Evolutionary conservation across 1,140 invertebrate genomes (phyloP).

Genomic region (Platyscapa corneri): DNA sequence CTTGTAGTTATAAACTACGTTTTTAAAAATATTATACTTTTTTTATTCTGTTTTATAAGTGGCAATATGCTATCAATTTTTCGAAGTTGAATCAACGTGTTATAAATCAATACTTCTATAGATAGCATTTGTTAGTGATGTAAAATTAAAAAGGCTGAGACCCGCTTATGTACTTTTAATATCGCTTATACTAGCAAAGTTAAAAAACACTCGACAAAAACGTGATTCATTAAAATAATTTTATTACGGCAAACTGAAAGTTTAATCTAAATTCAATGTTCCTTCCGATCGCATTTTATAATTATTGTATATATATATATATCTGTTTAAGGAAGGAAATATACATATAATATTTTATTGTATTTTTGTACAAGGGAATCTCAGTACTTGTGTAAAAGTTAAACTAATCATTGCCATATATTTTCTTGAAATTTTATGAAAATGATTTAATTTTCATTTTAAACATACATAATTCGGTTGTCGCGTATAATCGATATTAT

Average conservation of each 20-base stretch:
- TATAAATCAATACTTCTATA: slow-evolving; percentile 4
- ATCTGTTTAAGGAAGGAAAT: too few species aligned
- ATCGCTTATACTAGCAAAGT: neutral
- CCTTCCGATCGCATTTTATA: neutral
- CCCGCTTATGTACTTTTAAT: neutral
- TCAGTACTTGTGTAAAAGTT: too few species aligned
- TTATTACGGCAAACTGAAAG: neutral
- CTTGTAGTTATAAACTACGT: neutral
- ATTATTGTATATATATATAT: neutral
- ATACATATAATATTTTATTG: too few species aligned
- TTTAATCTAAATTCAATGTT: neutral
- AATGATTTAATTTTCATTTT: neutral
- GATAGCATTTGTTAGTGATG: neutral
- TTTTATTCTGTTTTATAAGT: neutral
- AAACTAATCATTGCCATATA: too few species aligned
- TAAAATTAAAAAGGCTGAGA: neutral
- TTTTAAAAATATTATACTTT: neutral
- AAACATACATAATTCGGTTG: too few species aligned
- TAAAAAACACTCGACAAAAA: neutral
- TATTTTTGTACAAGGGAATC: too few species aligned
- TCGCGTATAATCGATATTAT: too few species aligned
- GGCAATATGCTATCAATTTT: neutral
- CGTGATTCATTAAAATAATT: neutral
- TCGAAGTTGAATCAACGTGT: neutral
- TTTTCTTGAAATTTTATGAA: too few species aligned